Percentiles rank a stretch among this genome's conserved stretches.
These are phyloP conservation scores for Phyllotis vaccarum DNA, from an alignment of 2,797 vertebrate genomes.

Conservation along the genomic window DNA sequence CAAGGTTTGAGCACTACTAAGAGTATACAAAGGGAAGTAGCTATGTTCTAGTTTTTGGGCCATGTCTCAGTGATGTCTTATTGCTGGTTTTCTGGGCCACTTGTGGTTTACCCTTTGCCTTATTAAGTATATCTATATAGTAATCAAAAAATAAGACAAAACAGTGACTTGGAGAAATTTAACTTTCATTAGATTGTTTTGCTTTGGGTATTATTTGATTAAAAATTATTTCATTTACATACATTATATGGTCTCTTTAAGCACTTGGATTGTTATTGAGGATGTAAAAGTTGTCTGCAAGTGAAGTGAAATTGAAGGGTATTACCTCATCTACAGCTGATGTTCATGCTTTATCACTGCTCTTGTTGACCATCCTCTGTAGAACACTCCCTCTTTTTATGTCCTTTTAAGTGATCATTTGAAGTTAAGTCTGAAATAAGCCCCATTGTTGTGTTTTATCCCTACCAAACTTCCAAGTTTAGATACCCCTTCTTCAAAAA, in stretches of 20 bases:
- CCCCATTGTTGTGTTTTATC: background rate
- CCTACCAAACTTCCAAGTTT: background rate
- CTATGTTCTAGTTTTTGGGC: conserved; percentile 25
- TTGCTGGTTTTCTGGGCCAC: conserved; percentile 13
- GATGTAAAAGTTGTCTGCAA: conserved; percentile 50
- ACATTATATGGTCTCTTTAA: conserved; percentile 49
- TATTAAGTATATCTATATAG: background rate
- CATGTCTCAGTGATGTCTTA: conserved; percentile 27
- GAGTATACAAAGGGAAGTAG: conserved; percentile 42
- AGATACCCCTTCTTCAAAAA: background rate
- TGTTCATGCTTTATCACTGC: conserved; percentile 32
- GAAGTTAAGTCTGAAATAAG: conserved; percentile 13
- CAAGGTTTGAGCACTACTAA: background rate
- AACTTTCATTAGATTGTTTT: conserved; percentile 38
- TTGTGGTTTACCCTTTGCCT: conserved; percentile 41
- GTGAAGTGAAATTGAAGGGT: conserved; percentile 21
- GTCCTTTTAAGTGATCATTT: conserved; percentile 15
- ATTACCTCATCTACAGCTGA: background rate
- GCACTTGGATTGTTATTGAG: background rate
- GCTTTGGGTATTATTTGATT: conserved; percentile 56
- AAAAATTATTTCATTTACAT: conserved; percentile 44
- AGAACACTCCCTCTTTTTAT: background rate
- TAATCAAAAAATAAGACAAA: conserved; percentile 52
- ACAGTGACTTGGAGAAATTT: conserved; percentile 49
- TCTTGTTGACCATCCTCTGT: background rate